Percentiles rank a stretch among this genome's conserved stretches.
These are phyloP conservation scores for Alloplasta piceator DNA, from an alignment of 2,888 invertebrate species.

Conservation along the genomic window DNA sequence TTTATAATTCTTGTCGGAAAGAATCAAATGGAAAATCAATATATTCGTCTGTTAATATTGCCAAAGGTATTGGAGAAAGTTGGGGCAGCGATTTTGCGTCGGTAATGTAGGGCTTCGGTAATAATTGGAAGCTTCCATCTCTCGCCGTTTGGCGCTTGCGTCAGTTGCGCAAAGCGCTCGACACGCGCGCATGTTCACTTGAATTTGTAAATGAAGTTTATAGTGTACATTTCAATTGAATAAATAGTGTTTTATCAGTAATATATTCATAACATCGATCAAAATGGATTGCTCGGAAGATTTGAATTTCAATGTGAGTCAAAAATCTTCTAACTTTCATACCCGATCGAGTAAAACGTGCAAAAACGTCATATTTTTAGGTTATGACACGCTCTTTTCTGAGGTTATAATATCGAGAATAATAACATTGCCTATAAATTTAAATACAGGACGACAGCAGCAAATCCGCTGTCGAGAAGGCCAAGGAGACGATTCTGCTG, in stretches of 20 bases:
- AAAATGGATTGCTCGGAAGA: slow-evolving; percentile 46
- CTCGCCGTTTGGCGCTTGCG: too few species aligned
- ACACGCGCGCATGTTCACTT: too few species aligned
- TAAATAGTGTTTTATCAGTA: neutral
- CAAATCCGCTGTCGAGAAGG: slow-evolving; percentile 58
- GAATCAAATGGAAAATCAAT: too few species aligned
- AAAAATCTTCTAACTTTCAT: neutral
- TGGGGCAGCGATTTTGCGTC: too few species aligned
- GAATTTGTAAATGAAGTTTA: too few species aligned
- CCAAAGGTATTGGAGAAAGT: too few species aligned
- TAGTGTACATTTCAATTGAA: too few species aligned
- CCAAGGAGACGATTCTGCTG: slow-evolving; percentile 70
- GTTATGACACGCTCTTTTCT: slow-evolving; percentile 23
- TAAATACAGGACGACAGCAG: slow-evolving; percentile 66
- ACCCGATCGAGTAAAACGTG: neutral
- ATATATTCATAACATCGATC: neutral
- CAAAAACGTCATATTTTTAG: slow-evolving; percentile 24
- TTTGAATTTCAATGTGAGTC: slow-evolving; percentile 55
- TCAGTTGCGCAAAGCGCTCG: too few species aligned
- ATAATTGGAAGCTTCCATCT: too few species aligned
- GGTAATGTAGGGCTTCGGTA: too few species aligned
- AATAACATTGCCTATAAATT: slow-evolving; percentile 3
- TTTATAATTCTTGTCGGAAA: too few species aligned
- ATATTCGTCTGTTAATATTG: too few species aligned
- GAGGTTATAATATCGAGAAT: slow-evolving; percentile 9